These are phyloP conservation scores for Melanerpes aurifrons DNA, from an alignment of 2,113 vertebrate genomes.

Conservation along the genomic window DNA sequence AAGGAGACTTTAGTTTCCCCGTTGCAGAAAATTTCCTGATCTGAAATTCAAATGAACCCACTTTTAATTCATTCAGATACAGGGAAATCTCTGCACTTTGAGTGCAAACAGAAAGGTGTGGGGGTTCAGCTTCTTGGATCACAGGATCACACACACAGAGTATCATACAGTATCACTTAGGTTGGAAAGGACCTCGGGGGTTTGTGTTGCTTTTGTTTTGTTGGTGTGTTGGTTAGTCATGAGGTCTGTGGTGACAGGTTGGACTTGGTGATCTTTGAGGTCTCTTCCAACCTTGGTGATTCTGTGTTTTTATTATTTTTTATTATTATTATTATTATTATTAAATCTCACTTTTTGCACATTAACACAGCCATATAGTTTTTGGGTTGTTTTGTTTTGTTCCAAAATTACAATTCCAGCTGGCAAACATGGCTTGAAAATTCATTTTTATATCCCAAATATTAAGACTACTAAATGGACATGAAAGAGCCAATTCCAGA, in stretches of 20 bases:
- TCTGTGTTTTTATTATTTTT: no score
- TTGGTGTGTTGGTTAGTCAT: no score
- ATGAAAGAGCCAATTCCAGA: constrained; percentile 58
- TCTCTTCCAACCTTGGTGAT: no score
- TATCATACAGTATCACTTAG: no score
- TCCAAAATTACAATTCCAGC: constrained; percentile 33
- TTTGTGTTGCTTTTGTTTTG: no score
- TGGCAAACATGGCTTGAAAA: constrained; percentile 32
- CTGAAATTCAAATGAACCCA: not conserved
- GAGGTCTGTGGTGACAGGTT: no score
- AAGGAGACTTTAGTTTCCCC: not conserved
- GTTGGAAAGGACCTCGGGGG: no score
- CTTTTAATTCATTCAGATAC: not conserved
- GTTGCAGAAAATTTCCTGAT: not conserved
- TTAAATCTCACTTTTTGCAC: constrained; percentile 20
- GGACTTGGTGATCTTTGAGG: no score
- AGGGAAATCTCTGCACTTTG: constrained; percentile 16
- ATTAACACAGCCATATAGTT: constrained; percentile 28
- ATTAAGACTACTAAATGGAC: constrained; percentile 41
- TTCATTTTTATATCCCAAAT: constrained; percentile 32
- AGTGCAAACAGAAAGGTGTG: not conserved
- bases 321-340: not conserved
- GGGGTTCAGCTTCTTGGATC: no score
- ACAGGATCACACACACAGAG: no score
- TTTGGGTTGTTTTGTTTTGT: not conserved